These are phyloP conservation scores for Alosa alosa DNA, from an alignment of 2,113 vertebrate genomes.

Conservation along the genomic window DNA sequence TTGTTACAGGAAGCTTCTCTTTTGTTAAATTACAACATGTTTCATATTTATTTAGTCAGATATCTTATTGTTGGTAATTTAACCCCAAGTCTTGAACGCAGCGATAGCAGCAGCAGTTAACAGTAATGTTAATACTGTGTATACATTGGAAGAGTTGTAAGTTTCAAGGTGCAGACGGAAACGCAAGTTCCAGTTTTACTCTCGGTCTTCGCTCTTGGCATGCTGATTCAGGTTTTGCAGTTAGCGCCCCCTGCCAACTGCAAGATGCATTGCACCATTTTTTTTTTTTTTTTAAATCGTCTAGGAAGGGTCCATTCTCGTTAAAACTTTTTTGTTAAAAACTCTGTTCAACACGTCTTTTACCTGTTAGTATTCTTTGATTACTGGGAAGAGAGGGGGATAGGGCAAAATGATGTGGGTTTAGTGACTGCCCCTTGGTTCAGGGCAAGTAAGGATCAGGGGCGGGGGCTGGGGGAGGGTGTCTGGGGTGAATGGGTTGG, in stretches of 20 bases:
- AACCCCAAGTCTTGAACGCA: constrained; percentile 86
- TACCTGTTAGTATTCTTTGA: constrained; percentile 88
- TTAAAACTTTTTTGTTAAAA: constrained; percentile 76
- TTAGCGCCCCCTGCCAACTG: constrained; percentile 71
- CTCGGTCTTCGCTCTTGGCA: constrained; percentile 68
- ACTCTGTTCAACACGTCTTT: constrained; percentile 87
- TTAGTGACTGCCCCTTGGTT: constrained; percentile 33
- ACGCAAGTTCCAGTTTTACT: constrained; percentile 90
- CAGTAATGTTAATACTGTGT: constrained; percentile 95
- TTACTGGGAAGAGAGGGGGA: constrained; percentile 78
- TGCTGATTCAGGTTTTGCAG: constrained; percentile 74
- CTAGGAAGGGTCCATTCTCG: constrained; percentile 48
- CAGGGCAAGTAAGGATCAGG: constrained; percentile 16
- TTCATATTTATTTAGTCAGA: constrained; percentile 25
- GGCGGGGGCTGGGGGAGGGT: constrained; percentile 3
- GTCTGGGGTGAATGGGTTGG: constrained; percentile 37
- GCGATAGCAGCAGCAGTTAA: constrained; percentile 94
- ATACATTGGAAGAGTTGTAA: constrained; percentile 87
- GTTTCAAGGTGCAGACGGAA: constrained; percentile 91
- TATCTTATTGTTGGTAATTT: constrained; percentile 57
- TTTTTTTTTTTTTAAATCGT: constrained; percentile 55
- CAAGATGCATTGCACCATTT: constrained; percentile 55
- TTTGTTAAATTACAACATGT: constrained; percentile 77
- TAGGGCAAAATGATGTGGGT: constrained; percentile 69
- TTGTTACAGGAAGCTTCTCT: constrained; percentile 71